Percentiles rank a stretch among this genome's conserved stretches.
These are phyloP conservation scores for Metopolophium dirhodum DNA, from an alignment of 1,140 invertebrate species.

Conservation along the genomic window DNA sequence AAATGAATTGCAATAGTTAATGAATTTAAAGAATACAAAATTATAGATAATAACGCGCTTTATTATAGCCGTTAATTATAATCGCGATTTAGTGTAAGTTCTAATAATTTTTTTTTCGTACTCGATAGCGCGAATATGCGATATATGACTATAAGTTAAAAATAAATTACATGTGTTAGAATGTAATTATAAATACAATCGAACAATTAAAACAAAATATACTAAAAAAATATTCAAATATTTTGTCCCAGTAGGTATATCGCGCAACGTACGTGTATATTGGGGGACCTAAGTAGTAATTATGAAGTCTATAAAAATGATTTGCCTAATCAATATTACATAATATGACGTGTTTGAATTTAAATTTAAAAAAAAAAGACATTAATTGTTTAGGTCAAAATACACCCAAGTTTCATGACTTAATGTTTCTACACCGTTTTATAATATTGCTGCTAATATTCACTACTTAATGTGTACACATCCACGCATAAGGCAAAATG, in stretches of 20 bases:
- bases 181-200: not conserved
- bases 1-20: not conserved
- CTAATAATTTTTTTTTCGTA: not conserved
- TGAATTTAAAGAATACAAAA: not conserved
- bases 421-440: not conserved
- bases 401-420: not conserved
- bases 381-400: not conserved
- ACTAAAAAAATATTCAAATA: not conserved
- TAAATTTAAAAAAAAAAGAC: not conserved
- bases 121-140: not conserved
- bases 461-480: not conserved
- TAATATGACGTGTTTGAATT: not conserved
- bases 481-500: not conserved
- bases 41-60: not conserved
- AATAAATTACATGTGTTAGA: not conserved
- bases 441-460: not conserved
- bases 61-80: not conserved
- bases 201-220: not conserved
- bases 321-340: too few relatives aligned
- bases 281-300: not conserved
- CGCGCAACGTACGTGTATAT: not conserved
- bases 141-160: not conserved
- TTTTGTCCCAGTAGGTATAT: not conserved
- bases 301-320: not conserved
- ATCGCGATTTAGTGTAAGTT: not conserved